phyloP scores from a whole-genome alignment of 2,113 vertebrate genomes.

The Platichthys stellatus region DNA sequence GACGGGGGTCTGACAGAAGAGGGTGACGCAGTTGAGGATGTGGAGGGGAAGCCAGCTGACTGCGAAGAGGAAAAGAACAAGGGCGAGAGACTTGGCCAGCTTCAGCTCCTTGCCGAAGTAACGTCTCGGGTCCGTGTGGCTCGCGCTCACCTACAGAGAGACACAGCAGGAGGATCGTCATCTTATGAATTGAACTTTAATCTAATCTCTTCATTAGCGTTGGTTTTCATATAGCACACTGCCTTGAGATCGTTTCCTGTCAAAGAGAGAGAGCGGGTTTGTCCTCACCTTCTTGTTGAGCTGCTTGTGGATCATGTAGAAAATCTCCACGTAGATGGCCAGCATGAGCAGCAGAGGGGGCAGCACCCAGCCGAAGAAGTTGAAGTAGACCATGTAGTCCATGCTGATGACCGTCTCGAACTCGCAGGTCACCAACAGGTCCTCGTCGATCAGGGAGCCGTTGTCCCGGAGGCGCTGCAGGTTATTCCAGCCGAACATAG shows the following conservation, averaged over 20 bases:
- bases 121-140: slow-evolving; percentile 87
- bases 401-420: slow-evolving; percentile 97
- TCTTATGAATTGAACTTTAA: neutral
- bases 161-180: slow-evolving; percentile 25
- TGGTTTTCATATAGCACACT: neutral
- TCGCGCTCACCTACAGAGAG: slow-evolving; percentile 82
- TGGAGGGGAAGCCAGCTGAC: slow-evolving; percentile 97
- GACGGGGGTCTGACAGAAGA: slow-evolving; percentile 85
- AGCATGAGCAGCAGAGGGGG: slow-evolving; percentile 93
- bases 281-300: slow-evolving; percentile 89
- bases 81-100: slow-evolving; percentile 93
- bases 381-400: slow-evolving; percentile 99
- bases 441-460: slow-evolving; percentile 58
- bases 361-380: slow-evolving; percentile 96
- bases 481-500: slow-evolving; percentile 97
- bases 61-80: slow-evolving; percentile 93
- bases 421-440: slow-evolving; percentile 84
- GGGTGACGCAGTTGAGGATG: slow-evolving; percentile 91
- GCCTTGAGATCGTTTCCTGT: neutral
- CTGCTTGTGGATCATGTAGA: slow-evolving; percentile 96
- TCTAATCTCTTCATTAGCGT: neutral
- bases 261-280: neutral
- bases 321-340: slow-evolving; percentile 93
- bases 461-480: slow-evolving; percentile 76
- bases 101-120: slow-evolving; percentile 96